Evolutionary conservation across 1,140 invertebrate genomes (phyloP).

Genomic region (Ridgeia piscesae): DNA sequence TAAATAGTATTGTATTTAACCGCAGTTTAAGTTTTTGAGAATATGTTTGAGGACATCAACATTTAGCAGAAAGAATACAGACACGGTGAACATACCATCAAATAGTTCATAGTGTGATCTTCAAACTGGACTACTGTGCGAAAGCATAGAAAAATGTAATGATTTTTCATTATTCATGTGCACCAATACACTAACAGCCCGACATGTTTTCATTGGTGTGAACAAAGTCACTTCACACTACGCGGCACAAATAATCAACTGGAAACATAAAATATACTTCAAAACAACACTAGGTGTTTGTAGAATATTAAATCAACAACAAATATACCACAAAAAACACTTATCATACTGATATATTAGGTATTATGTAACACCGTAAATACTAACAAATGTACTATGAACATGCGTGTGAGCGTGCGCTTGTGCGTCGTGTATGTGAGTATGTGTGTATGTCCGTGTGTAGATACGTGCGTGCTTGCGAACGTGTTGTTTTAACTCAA

Average conservation of each 20-base stretch:
- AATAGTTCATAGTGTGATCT: no score
- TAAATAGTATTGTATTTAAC: no score
- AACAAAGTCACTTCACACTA: neutral
- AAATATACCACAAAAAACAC: neutral
- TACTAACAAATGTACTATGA: neutral
- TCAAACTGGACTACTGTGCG: no score
- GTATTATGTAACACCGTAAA: neutral
- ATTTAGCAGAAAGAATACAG: no score
- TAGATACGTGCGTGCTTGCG: no score
- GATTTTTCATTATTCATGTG: neutral
- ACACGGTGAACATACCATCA: no score
- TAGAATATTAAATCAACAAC: neutral
- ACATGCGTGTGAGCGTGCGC: neutral
- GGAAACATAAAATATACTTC: neutral
- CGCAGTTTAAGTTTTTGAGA: no score
- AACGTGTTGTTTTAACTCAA: neutral
- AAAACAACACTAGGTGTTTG: neutral
- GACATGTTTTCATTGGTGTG: neutral
- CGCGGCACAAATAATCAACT: neutral
- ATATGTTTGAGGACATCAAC: no score
- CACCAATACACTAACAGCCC: neutral
- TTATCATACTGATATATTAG: neutral
- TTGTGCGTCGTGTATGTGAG: neutral
- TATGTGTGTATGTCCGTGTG: neutral
- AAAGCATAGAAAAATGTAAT: no score